Conservation (phyloP, 2,888 invertebrate species). For the Monopis laevigella region DNA sequence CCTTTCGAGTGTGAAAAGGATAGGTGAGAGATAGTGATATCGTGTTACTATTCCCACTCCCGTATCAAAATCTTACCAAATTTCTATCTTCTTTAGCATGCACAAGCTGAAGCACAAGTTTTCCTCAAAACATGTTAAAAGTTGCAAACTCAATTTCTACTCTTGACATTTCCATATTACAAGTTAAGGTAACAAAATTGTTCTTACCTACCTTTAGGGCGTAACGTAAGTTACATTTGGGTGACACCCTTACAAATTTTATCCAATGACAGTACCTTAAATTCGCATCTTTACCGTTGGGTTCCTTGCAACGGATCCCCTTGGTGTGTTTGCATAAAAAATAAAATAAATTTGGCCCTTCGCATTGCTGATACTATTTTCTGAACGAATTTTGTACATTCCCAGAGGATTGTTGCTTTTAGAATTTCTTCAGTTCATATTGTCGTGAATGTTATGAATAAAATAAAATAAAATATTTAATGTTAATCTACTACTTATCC, state of each 20-base stretch:
- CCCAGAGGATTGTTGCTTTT: conserved; percentile 25
- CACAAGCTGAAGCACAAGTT: too few relatives aligned
- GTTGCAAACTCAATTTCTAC: conserved; percentile 1
- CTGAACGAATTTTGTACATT: conserved; percentile 25
- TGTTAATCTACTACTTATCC: too few relatives aligned
- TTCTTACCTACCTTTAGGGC: conserved; percentile 10
- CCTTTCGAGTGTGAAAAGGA: background rate
- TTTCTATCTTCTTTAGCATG: too few relatives aligned
- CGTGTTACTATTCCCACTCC: too few relatives aligned
- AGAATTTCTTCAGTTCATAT: too few relatives aligned
- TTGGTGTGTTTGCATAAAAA: conserved; percentile 37
- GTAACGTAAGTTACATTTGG: conserved; percentile 24
- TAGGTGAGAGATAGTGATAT: too few relatives aligned
- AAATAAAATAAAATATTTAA: too few relatives aligned
- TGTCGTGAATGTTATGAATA: too few relatives aligned
- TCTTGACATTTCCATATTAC: background rate
- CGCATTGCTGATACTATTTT: conserved; percentile 26
- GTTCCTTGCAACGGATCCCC: conserved; percentile 23
- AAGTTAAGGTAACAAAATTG: conserved; percentile 6
- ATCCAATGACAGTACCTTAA: conserved; percentile 40
- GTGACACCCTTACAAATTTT: conserved; percentile 36
- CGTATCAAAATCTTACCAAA: too few relatives aligned
- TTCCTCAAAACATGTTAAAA: background rate
- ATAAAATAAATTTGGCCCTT: conserved; percentile 25
- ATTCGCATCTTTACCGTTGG: conserved; percentile 39